Evolutionary conservation across 2,113 vertebrate species (phyloP).

Genomic region (Seriola rivoliana): DNA sequence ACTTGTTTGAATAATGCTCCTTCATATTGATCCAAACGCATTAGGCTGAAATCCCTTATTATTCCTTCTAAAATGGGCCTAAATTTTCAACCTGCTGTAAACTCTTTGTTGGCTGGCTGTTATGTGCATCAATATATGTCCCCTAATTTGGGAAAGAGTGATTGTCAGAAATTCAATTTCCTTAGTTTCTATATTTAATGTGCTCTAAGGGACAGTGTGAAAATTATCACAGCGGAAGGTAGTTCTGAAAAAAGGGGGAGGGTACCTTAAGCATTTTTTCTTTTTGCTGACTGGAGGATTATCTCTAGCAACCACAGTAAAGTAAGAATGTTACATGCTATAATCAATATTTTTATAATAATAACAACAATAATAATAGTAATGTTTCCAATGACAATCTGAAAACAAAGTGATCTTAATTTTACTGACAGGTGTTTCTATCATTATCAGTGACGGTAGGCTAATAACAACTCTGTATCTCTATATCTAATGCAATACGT

Average conservation of each 20-base stretch:
- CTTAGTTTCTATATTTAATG: conserved; percentile 51
- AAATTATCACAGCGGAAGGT: neutral
- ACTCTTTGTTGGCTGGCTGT: conserved; percentile 28
- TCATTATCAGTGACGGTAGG: neutral
- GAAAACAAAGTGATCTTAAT: neutral
- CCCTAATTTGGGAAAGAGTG: conserved; percentile 29
- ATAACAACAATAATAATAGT: too few relatives aligned
- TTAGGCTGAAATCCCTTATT: conserved; percentile 32
- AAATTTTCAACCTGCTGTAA: conserved; percentile 41
- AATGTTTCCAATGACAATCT: too few relatives aligned
- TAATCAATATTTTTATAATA: too few relatives aligned
- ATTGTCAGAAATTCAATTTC: conserved; percentile 55
- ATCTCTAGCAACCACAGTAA: neutral
- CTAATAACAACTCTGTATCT: neutral
- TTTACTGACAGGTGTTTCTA: neutral
- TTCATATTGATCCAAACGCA: conserved; percentile 40
- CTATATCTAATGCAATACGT: too few relatives aligned
- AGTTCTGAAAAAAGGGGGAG: neutral
- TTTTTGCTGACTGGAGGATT: neutral
- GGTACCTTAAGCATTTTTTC: neutral
- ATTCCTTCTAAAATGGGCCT: conserved; percentile 53
- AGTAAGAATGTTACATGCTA: neutral
- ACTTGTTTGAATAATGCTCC: conserved; percentile 35
- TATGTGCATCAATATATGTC: conserved; percentile 16
- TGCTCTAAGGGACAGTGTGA: neutral